phyloP scores from a whole-genome alignment of 2,113 vertebrate genomes.

The Lepisosteus osseus region DNA sequence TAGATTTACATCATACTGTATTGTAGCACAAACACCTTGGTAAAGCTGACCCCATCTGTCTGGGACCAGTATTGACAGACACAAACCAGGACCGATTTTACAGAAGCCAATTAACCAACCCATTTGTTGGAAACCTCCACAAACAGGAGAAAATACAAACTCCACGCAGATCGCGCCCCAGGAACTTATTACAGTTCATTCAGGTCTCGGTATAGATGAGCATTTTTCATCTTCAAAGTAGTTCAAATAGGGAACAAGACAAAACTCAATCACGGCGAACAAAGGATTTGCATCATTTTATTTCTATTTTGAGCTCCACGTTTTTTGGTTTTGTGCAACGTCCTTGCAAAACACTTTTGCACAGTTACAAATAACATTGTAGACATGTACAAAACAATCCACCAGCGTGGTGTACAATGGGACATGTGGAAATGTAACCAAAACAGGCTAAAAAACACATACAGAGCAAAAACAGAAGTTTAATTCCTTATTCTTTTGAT shows the following conservation, averaged over 20 bases:
- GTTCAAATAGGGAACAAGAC: neutral
- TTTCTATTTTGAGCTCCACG: conserved; percentile 23
- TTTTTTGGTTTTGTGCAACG: conserved; percentile 31
- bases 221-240: conserved; percentile 6
- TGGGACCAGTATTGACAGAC: too few relatives aligned
- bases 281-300: conserved; percentile 19
- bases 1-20: too few relatives aligned
- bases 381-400: conserved; percentile 25
- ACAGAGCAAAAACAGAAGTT: conserved; percentile 14
- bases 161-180: too few relatives aligned
- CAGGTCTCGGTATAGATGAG: too few relatives aligned
- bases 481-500: conserved; percentile 29
- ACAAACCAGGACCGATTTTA: too few relatives aligned
- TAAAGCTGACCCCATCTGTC: too few relatives aligned
- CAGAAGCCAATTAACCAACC: too few relatives aligned
- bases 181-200: too few relatives aligned
- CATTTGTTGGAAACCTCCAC: too few relatives aligned
- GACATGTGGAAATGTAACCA: conserved; percentile 9
- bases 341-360: conserved; percentile 23
- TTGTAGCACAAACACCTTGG: too few relatives aligned
- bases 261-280: neutral
- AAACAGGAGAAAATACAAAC: too few relatives aligned
- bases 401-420: conserved; percentile 3
- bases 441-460: conserved; percentile 11
- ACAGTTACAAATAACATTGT: conserved; percentile 26